Evolutionary conservation across 2,113 vertebrate genomes (phyloP), one percentile per base, ranked within the genome.

Genomic region (Pavo muticus): DNA sequence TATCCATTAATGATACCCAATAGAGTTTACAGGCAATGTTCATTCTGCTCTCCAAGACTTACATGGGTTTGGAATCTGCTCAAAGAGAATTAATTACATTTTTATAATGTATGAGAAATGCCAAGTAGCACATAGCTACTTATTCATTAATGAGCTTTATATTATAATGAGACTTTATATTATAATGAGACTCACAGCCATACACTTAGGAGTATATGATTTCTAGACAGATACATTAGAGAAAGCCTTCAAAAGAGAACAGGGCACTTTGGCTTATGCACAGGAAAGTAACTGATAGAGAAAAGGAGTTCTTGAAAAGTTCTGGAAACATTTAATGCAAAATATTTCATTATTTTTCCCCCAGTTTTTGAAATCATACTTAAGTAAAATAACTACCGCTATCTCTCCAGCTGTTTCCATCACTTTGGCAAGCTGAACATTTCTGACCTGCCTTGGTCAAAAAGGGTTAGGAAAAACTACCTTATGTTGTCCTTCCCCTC

Each of bases 381-480:
- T 63, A 56, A 93, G 68, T 80, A 83, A 82, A 86, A 74, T 79
- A 79, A 50, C 54, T 57, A 75, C 82, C 64, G 42, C 44, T 57
- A n/a, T 42, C 54, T 44, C 30, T 71, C 65, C 42, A 84, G 35
- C 27, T 65, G 37, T 87, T 90, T 57, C 60, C 60, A 30, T 78
- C 80, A 78, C 2, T 70, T 48, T 78, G 56, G 92, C 32, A 84
- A n/a, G 27, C 64, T 68, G 47, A 50, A 80, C 70, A 54, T 52
- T 91, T 88, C 57, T 64, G 32, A 90, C 52, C 35, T 79, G 56
- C 56, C 76, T 92, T 90, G 87, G 88, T 87, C 89, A 95, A 71
- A 90, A 14, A 93, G 37, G 76, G 67, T 64, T 78, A 88, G 70
- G 61, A 65, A 91, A 93, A 90, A 57, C 47, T 73, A 69, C 74